These are phyloP conservation scores for Didymodactylos carnosus DNA, from an alignment of 2,888 invertebrate genomes.

Conservation along the genomic window DNA sequence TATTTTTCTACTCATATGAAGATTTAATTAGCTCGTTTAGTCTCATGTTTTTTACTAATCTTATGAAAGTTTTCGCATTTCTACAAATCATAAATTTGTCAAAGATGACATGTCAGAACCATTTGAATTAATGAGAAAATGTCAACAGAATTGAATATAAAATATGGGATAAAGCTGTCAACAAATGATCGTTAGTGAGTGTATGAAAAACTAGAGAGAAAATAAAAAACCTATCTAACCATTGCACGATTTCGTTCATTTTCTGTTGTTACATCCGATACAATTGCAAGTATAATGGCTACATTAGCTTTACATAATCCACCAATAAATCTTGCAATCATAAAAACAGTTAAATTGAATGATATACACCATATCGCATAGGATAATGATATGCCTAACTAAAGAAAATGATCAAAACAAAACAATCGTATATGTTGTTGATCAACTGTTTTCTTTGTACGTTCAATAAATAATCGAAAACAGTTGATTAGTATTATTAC, in stretches of 20 bases:
- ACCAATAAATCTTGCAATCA: constrained; percentile 71
- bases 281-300: constrained; percentile 75
- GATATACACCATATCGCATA: constrained; percentile 75
- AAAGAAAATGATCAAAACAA: background rate
- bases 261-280: constrained; percentile 67
- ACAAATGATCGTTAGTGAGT: background rate
- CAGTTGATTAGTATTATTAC: no score
- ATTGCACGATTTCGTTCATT: constrained; percentile 74
- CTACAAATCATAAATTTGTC: no score
- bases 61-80: no score
- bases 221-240: constrained; percentile 51
- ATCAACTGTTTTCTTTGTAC: background rate
- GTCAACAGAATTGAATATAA: no score
- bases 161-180: no score
- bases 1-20: no score
- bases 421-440: background rate
- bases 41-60: no score
- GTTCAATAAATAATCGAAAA: no score
- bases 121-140: no score
- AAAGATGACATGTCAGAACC: no score
- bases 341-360: constrained; percentile 57
- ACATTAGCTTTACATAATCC: constrained; percentile 92
- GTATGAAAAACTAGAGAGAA: no score
- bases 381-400: constrained; percentile 64
- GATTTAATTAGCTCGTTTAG: no score